phyloP scores from a whole-genome alignment of 2,113 vertebrate genomes.

The Bostrychus sinensis region DNA sequence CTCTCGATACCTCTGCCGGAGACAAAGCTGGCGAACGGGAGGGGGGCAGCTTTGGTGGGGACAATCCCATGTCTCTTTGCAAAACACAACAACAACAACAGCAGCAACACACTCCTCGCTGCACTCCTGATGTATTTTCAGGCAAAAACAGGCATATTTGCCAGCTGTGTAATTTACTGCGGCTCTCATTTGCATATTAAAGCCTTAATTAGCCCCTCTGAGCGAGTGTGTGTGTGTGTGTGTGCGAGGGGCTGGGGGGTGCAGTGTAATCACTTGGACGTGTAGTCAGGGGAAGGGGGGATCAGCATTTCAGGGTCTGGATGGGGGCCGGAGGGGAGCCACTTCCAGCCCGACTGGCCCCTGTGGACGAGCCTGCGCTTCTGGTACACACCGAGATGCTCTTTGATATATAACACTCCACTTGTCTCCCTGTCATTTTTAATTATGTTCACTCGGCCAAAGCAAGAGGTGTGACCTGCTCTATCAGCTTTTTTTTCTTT shows the following conservation, averaged over 20 bases:
- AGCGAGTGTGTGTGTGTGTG: constrained; percentile 82
- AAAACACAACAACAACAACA: constrained; percentile 71
- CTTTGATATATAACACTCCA: constrained; percentile 85
- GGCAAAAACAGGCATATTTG: constrained; percentile 95
- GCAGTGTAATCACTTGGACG: constrained; percentile 87
- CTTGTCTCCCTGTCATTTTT: constrained; percentile 78
- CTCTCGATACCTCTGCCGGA: constrained; percentile 45
- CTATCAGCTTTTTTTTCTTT: constrained; percentile 41
- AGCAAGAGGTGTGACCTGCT: constrained; percentile 63
- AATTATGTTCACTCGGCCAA: constrained; percentile 56
- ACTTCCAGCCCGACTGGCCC: constrained; percentile 18
- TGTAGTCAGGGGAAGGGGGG: constrained; percentile 78
- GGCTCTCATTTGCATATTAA: constrained; percentile 99
- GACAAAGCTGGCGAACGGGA: constrained; percentile 45
- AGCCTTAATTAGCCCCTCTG: constrained; percentile 99
- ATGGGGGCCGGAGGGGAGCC: constrained; percentile 66
- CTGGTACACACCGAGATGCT: constrained; percentile 19
- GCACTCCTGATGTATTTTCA: constrained; percentile 81
- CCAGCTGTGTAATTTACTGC: constrained; percentile 97
- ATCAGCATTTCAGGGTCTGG: constrained; percentile 70
- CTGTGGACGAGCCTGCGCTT: constrained; percentile 30
- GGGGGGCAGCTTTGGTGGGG: constrained; percentile 4
- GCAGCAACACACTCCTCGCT: constrained; percentile 70
- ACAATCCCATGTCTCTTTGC: constrained; percentile 13
- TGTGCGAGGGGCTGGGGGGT: constrained; percentile 70